These are phyloP conservation scores for Nasonia giraulti DNA, from an alignment of 1,140 invertebrate species.

Conservation along the genomic window DNA sequence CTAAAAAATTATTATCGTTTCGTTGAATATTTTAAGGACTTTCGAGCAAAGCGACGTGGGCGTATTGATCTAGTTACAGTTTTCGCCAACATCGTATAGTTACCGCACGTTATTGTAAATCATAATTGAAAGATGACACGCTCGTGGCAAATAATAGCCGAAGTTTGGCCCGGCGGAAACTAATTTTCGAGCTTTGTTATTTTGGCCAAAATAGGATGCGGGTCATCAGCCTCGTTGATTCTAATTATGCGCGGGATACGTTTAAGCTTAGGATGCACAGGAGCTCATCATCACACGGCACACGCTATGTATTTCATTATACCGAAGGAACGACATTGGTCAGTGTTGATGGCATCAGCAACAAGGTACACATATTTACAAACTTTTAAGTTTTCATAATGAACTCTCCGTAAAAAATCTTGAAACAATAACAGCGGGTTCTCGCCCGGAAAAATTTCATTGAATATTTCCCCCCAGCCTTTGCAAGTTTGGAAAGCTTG, in stretches of 20 bases:
- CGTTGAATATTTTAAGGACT: too few species aligned
- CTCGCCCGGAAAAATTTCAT: slow-evolving; percentile 14
- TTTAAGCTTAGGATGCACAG: too few species aligned
- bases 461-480: background rate
- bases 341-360: too few species aligned
- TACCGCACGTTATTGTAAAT: too few species aligned
- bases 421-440: slow-evolving; percentile 20
- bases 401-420: slow-evolving; percentile 10
- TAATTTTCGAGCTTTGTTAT: background rate
- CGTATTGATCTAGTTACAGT: too few species aligned
- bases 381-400: background rate
- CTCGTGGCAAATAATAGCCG: background rate
- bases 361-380: background rate
- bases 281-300: too few species aligned
- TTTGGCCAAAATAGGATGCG: too few species aligned
- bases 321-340: too few species aligned
- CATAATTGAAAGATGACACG: background rate
- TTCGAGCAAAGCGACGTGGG: too few species aligned
- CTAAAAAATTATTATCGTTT: too few species aligned
- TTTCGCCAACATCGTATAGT: too few species aligned
- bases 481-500: background rate
- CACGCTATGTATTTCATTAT: too few species aligned
- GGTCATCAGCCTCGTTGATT: background rate
- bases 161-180: background rate
- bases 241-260: background rate